phyloP scores from a whole-genome alignment of 2,888 invertebrate species.

The Yponomeuta cagnagella region DNA sequence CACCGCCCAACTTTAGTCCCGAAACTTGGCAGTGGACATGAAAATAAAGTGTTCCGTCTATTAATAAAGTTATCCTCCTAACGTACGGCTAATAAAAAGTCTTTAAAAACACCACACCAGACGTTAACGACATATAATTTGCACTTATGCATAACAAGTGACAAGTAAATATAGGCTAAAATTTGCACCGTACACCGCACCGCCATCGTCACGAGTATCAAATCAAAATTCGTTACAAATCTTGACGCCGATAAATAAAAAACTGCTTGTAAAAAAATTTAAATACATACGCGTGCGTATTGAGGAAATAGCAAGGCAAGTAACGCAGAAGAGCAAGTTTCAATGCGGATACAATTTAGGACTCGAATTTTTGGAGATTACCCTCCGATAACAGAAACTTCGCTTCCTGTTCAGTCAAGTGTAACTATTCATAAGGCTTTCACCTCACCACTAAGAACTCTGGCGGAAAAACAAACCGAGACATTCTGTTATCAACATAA shows the following conservation, averaged over 20 bases:
- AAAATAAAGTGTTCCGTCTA: slow-evolving; percentile 8
- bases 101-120: background rate
- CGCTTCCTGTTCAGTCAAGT: background rate
- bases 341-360: background rate
- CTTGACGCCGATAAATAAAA: too few species aligned
- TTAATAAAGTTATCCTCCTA: slow-evolving; percentile 1
- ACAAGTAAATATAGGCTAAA: too few species aligned
- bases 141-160: background rate
- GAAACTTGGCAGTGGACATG: slow-evolving; percentile 12
- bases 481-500: background rate
- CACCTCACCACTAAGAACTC: background rate
- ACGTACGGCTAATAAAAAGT: slow-evolving; percentile 4
- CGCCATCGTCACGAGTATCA: too few species aligned
- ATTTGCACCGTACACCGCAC: too few species aligned
- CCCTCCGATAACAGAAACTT: background rate
- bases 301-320: background rate
- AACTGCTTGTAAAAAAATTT: too few species aligned
- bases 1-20: background rate
- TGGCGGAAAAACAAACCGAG: background rate
- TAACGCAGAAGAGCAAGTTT: background rate
- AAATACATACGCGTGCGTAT: background rate
- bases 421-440: background rate
- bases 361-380: background rate
- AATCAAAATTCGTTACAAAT: too few species aligned
- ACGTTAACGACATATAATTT: background rate